Conservation (phyloP, 35 echinoderm and acorn worm species). For the Amphiura filiformis region DNA sequence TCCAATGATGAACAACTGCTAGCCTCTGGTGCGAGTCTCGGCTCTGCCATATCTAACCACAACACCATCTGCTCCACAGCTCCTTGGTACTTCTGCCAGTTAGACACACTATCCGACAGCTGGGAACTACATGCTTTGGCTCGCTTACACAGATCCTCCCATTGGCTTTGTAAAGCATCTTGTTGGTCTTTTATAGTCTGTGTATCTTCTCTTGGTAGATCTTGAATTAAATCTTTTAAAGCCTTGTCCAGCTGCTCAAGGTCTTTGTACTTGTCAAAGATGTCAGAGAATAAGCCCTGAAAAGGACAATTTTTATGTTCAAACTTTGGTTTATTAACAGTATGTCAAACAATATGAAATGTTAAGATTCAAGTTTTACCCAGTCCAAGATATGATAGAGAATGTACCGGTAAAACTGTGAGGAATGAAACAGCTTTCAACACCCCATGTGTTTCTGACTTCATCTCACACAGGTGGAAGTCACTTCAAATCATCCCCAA, state of each 20-base stretch:
- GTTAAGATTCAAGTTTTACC: too few species aligned
- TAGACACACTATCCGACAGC: slow-evolving; percentile 35
- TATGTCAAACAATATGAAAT: too few species aligned
- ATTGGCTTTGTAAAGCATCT: slow-evolving; percentile 22
- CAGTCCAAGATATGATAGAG: too few species aligned
- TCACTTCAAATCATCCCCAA: too few species aligned
- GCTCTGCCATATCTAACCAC: slow-evolving; percentile 41
- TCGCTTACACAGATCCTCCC: slow-evolving; percentile 37
- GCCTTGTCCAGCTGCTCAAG: slow-evolving; percentile 35
- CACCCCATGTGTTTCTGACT: too few species aligned
- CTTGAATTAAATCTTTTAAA: slow-evolving; percentile 17
- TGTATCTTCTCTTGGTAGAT: slow-evolving; percentile 18
- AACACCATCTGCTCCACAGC: slow-evolving; percentile 45
- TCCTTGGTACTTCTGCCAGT: slow-evolving; percentile 58
- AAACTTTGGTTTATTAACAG: too few species aligned
- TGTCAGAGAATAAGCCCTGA: slow-evolving; percentile 66
- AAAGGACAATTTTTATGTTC: too few species aligned
- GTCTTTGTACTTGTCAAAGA: slow-evolving; percentile 41
- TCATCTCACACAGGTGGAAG: too few species aligned
- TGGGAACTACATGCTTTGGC: slow-evolving; percentile 28
- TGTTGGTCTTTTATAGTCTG: slow-evolving; percentile 33
- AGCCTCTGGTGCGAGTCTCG: slow-evolving; percentile 33
- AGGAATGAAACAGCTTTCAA: too few species aligned
- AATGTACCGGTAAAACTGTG: too few species aligned
- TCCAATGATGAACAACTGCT: slow-evolving; percentile 25